Base-by-base conservation (phyloP, 2,888 invertebrate genomes). In the Aphidius colemani region DNA sequence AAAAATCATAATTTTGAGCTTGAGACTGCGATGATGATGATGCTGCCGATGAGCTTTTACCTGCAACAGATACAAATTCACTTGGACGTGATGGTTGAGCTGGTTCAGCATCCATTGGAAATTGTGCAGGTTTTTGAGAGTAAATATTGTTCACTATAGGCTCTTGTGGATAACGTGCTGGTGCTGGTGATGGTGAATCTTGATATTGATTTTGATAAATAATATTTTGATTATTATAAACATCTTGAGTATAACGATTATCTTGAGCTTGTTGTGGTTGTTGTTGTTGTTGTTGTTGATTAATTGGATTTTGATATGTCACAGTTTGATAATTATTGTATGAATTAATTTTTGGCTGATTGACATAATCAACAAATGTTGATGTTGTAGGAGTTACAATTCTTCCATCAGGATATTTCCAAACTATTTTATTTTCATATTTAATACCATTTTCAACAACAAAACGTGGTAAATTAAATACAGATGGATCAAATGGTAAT, bases 371-470 rank as follows among this genome's bases (percentile, higher is more conserved):
- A 44, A 66, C 61, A 48, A 73, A 73, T 6, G 72, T 69, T 3
- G 81, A 75, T 4, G 67, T 61, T 1, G 82, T 79, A 2, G 80
- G 77, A 1, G 69, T 75, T 0, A 78, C 78, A 5, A 81, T 71
- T 50, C 76, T 74, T 0, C 82, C 82, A 66, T 82, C 78, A 0
- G 80, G 78, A 69, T 82, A 82, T 49, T 81, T 82, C 82, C 82
- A 82, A n/a, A 80, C 74, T 5, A 81, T 76, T 57, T 80, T 82
- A 55, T 82, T 79, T 62, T 82, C 80, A 64, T 82, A 82, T 11
- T 71, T 74, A 0, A 82, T 66, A 0, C 81, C 82, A 55, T 81
- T 78, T 53, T 82, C 82, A 4, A 76, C 13, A 1, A 79, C 78
- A 63, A 77, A 81, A 44, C 72, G 74, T 0, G 82, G 78, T 11